Conservation (phyloP, 2,888 invertebrate species). For the Beris chalybata region DNA sequence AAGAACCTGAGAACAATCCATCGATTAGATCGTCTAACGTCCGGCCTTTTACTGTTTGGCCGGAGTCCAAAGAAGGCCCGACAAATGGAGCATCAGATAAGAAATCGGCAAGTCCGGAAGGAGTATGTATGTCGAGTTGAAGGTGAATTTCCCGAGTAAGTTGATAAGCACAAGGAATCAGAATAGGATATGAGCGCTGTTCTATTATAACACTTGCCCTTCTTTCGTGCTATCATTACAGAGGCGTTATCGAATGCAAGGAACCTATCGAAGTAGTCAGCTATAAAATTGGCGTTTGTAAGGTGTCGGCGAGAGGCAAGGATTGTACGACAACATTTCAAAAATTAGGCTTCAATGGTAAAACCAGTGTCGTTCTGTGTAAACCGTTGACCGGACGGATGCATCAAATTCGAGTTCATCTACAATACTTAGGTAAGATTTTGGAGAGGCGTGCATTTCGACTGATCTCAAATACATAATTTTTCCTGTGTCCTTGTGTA, state of each 20-base stretch:
- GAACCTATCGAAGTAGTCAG: constrained; percentile 93
- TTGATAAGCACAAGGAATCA: constrained; percentile 40
- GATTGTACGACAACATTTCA: constrained; percentile 90
- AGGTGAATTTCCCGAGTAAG: constrained; percentile 90
- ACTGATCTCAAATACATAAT: constrained; percentile 3
- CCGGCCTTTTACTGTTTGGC: constrained; percentile 87
- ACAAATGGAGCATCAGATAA: constrained; percentile 94
- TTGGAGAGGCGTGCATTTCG: not conserved
- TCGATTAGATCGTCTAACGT: constrained; percentile 94
- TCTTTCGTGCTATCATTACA: constrained; percentile 48
- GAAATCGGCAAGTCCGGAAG: constrained; percentile 88
- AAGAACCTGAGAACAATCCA: constrained; percentile 93
- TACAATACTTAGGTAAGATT: constrained; percentile 88
- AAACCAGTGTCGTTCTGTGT: constrained; percentile 91
- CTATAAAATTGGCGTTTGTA: constrained; percentile 95
- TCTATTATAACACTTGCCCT: not conserved
- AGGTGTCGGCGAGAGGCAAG: constrained; percentile 90
- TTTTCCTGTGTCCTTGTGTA: constrained; percentile 48
- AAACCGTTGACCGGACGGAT: constrained; percentile 95
- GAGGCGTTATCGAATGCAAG: constrained; percentile 79
- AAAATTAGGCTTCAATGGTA: constrained; percentile 83
- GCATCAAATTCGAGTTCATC: constrained; percentile 98
- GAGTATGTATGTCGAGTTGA: constrained; percentile 95
- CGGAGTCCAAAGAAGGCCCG: constrained; percentile 91
- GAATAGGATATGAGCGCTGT: not conserved